Evolutionary conservation across 2,888 invertebrate genomes (phyloP).

Genomic region (Notodonta dromedarius): DNA sequence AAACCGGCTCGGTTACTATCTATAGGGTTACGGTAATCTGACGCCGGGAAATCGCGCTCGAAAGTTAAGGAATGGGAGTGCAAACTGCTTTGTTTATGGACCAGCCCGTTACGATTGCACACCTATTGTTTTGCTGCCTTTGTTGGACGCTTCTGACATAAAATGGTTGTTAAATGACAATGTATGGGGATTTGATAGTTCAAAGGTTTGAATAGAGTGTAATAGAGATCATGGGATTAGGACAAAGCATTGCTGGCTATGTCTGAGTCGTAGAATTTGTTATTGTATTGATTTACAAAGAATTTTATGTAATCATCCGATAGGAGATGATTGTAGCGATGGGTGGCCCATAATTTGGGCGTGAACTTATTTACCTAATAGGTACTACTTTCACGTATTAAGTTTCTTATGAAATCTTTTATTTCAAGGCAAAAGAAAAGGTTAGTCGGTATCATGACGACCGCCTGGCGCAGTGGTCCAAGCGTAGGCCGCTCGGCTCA

Average conservation of each 20-base stretch:
- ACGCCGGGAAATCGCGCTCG: conserved; percentile 59
- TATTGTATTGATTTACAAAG: too few species aligned
- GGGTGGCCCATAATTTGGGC: too few species aligned
- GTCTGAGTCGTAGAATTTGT: too few species aligned
- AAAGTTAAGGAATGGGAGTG: conserved; percentile 57
- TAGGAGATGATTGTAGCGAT: too few species aligned
- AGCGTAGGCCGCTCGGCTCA: too few species aligned
- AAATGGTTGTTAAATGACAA: conserved; percentile 2
- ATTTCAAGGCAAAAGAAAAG: too few species aligned
- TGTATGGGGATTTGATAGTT: neutral
- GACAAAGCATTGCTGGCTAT: neutral
- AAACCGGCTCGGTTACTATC: conserved; percentile 45
- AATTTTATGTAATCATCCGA: too few species aligned
- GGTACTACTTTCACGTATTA: too few species aligned
- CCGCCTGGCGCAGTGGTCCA: too few species aligned
- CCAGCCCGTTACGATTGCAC: conserved; percentile 40
- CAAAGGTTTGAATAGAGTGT: neutral
- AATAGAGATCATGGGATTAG: neutral
- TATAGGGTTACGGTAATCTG: conserved; percentile 57
- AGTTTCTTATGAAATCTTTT: too few species aligned
- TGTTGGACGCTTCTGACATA: conserved; percentile 22
- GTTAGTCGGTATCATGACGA: too few species aligned
- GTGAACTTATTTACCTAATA: too few species aligned
- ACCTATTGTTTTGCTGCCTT: conserved; percentile 36
- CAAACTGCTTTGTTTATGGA: conserved; percentile 47